phyloP scores from a whole-genome alignment of 30 jellyfish, hydroid and myxozoan species.

The Hydractinia echinata region DNA sequence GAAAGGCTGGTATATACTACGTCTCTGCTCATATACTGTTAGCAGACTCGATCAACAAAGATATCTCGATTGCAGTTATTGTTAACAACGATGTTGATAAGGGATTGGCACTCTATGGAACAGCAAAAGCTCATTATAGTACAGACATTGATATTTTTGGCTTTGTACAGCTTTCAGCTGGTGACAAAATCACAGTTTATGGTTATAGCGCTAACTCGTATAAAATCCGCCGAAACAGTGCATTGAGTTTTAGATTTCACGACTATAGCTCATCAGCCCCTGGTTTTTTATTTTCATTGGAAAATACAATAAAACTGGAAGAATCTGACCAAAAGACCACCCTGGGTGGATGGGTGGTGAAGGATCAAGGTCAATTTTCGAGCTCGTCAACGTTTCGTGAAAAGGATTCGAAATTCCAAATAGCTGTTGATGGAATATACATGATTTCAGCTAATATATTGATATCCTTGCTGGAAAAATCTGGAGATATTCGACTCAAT shows the following conservation, averaged over 20 bases:
- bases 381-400: slow-evolving; percentile 24
- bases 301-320: neutral
- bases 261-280: slow-evolving; percentile 20
- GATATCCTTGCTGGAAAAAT: neutral
- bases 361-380: slow-evolving; percentile 18
- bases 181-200: slow-evolving; percentile 15
- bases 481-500: neutral
- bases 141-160: neutral
- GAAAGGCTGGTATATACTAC: slow-evolving; percentile 30
- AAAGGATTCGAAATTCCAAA: neutral
- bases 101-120: slow-evolving; percentile 8
- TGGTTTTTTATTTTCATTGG: slow-evolving; percentile 17
- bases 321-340: neutral
- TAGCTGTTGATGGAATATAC: slow-evolving; percentile 24
- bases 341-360: slow-evolving; percentile 20
- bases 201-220: slow-evolving; percentile 5
- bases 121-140: neutral
- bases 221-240: slow-evolving; percentile 10
- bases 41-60: neutral
- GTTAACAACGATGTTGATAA: slow-evolving; percentile 13
- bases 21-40: slow-evolving; percentile 14
- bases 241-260: slow-evolving; percentile 26
- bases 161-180: slow-evolving; percentile 2
- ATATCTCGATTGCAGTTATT: slow-evolving; percentile 1
- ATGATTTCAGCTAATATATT: slow-evolving; percentile 22